phyloP scores from a whole-genome alignment of 2,797 vertebrate genomes.

The Rhinatrema bivittatum region DNA sequence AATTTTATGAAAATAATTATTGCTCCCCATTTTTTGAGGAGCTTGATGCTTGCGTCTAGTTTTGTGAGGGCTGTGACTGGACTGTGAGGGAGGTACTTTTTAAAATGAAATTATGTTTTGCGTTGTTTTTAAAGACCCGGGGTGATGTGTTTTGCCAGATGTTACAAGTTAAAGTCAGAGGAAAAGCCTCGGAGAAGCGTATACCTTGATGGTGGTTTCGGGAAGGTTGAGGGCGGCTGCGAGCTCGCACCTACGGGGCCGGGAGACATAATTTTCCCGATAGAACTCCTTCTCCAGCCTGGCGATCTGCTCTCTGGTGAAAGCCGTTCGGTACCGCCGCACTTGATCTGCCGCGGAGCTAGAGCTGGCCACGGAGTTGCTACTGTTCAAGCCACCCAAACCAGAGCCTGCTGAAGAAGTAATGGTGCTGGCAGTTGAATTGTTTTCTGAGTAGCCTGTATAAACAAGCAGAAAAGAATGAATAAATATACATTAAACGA shows the following conservation, averaged over 20 bases:
- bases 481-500: too few relatives aligned
- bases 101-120: too few relatives aligned
- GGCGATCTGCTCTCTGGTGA: conserved; percentile 74
- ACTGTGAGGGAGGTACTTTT: too few relatives aligned
- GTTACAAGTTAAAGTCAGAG: too few relatives aligned
- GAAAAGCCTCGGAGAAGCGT: too few relatives aligned
- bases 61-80: too few relatives aligned
- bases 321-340: conserved; percentile 78
- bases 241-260: conserved; percentile 90
- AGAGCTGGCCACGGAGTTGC: conserved; percentile 69
- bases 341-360: conserved; percentile 79
- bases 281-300: conserved; percentile 80
- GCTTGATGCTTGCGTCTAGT: too few relatives aligned
- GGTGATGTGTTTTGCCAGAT: too few relatives aligned
- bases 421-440: conserved; percentile 72
- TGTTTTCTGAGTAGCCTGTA: conserved; percentile 80
- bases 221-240: conserved; percentile 92
- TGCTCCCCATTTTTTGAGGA: too few relatives aligned
- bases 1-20: too few relatives aligned
- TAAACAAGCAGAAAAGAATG: conserved; percentile 11
- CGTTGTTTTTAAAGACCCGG: too few relatives aligned
- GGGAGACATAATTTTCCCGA: conserved; percentile 81
- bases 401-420: conserved; percentile 64
- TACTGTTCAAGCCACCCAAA: conserved; percentile 50
- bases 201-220: conserved; percentile 96